phyloP scores from a whole-genome alignment of 1,140 invertebrate genomes.

The Scaptomyza hsui region DNA sequence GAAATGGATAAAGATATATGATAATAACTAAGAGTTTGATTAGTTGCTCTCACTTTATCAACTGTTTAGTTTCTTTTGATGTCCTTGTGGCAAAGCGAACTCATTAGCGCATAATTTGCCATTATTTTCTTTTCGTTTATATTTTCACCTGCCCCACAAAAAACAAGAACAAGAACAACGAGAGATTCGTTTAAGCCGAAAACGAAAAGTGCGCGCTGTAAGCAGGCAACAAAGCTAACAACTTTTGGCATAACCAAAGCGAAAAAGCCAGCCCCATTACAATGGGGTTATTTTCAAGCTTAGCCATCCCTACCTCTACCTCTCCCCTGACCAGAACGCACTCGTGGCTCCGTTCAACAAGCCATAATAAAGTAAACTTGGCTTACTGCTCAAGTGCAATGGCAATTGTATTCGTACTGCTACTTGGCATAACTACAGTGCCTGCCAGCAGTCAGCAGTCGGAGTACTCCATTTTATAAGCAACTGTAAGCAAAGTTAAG shows the following conservation, averaged over 20 bases:
- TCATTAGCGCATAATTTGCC: conserved; percentile 68
- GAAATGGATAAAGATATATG: conserved; percentile 6
- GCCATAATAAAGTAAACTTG: conserved; percentile 78
- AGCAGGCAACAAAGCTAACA: conserved; percentile 50
- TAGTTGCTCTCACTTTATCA: conserved; percentile 2
- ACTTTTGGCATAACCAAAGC: conserved; percentile 33
- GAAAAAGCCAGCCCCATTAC: conserved; percentile 45
- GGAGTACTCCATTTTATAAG: conserved; percentile 49
- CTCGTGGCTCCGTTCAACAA: conserved; percentile 6
- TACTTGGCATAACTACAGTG: conserved; percentile 51
- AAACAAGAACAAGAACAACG: not conserved
- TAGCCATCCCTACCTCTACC: not conserved
- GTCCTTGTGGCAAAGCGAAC: conserved; percentile 35
- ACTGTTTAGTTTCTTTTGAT: not conserved
- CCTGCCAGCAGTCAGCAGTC: conserved; percentile 12
- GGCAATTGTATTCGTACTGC: conserved; percentile 64
- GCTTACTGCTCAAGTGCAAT: conserved; percentile 75
- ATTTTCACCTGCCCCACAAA: conserved; percentile 31
- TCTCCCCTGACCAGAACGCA: too few species aligned
- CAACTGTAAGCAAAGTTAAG: conserved; percentile 60
- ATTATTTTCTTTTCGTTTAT: conserved; percentile 26
- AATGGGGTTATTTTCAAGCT: conserved; percentile 40
- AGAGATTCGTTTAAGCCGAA: conserved; percentile 42
- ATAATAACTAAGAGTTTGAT: not conserved
- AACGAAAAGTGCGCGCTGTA: conserved; percentile 34